Base-by-base conservation (phyloP, 2,888 invertebrate species). In the Notocelia uddmanniana region DNA sequence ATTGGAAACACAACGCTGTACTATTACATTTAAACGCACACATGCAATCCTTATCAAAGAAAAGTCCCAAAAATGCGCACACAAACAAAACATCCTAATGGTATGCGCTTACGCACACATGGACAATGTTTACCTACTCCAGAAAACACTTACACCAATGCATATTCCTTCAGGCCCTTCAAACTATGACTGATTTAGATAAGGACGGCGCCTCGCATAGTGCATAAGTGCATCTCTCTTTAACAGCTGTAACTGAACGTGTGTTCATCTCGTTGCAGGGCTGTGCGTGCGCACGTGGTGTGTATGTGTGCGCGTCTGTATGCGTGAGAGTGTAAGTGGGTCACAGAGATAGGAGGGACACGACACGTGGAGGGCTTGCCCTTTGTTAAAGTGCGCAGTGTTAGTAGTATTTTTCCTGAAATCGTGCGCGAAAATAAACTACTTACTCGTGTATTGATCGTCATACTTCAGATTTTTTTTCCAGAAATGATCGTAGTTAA, bases 281-380 rank as follows among this genome's bases (percentile, higher is more conserved):
- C 70, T 66, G 76, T 77, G 76, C 81, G 77, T 85, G 86, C 87
- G 83, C 82, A 80, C 80, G 79, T 80, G 79, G 76, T 81, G 83
- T 81, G 77, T 81, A 79, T 41, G 66, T 55, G 62, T 23, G 45
- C 34, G 74, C 69, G 74, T 54, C 52, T 55, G 55, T 79, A 73
- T 66, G 59, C 9, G 9, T 81, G 89, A 91, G 90, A 85, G 89
- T 64, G 92, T 90, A 93, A 92, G 85, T 93, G 84, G 92, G 92
- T 91, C 92, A 93, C 85, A 89, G 84, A 91, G 92, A 93, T 93
- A 93, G 89, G 86, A 84, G 87, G 83, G 88, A 92, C 92, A 92
- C 93, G 88, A 92, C 92, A 92, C 93, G 92, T 93, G 80, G 87
- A 92, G 92, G 92, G 91, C 91, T 90, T 80, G 87, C 69, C 82